These are phyloP conservation scores for Hydrolagus affinis DNA, from an alignment of 2,113 vertebrate genomes.

Conservation along the genomic window DNA sequence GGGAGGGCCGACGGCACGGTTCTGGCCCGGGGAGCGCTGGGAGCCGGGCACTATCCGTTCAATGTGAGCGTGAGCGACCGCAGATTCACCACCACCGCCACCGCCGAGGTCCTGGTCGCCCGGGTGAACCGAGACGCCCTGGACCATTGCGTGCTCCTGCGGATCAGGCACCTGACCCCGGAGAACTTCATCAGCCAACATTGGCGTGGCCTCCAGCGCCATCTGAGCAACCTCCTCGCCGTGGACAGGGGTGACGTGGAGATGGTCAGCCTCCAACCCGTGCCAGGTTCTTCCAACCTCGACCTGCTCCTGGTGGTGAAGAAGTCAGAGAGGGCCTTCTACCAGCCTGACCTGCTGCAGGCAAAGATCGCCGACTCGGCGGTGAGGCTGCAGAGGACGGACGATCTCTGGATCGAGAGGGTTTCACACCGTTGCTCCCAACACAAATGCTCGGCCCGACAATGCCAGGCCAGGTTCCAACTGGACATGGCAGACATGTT, in stretches of 20 bases:
- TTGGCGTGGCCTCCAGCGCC: constrained; percentile 80
- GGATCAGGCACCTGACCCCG: constrained; percentile 61
- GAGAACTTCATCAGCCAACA: constrained; percentile 86
- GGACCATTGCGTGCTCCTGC: constrained; percentile 68
- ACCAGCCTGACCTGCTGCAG: constrained; percentile 50
- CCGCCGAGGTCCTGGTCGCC: constrained; percentile 72
- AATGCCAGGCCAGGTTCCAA: constrained; percentile 70
- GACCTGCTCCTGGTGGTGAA: constrained; percentile 68
- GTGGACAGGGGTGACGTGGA: constrained; percentile 67
- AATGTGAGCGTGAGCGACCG: constrained; percentile 83
- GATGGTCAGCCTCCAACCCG: constrained; percentile 81
- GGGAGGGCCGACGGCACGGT: constrained; percentile 71
- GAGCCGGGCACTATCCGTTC: constrained; percentile 66
- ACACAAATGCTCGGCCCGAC: constrained; percentile 57
- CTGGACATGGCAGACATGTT: constrained; percentile 60
- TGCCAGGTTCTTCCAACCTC: constrained; percentile 48
- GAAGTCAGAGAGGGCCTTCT: constrained; percentile 48
- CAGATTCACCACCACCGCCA: constrained; percentile 60
- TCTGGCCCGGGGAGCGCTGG: constrained; percentile 64
- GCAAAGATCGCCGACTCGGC: constrained; percentile 54
- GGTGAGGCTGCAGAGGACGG: constrained; percentile 60
- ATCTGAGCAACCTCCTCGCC: constrained; percentile 60
- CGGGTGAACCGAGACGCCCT: constrained; percentile 56
- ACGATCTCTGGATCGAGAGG: constrained; percentile 66
- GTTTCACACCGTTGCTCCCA: constrained; percentile 67